Evolutionary conservation across 2,113 vertebrate species (phyloP).

Genomic region (Epinephelus fuscoguttatus): DNA sequence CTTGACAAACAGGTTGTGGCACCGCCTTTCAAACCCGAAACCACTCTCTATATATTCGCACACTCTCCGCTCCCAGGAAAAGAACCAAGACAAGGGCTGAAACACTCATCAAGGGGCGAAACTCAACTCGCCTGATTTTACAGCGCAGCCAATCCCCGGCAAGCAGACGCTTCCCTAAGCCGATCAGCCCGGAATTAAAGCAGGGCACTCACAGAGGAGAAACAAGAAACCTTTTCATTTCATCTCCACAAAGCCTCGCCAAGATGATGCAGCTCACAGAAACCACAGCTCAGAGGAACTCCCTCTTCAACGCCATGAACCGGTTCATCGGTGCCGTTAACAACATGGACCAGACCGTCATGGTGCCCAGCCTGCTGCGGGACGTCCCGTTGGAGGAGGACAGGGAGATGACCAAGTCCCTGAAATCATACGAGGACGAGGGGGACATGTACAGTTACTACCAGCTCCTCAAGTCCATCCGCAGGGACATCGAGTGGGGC

Average conservation of each 20-base stretch:
- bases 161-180: constrained; percentile 46
- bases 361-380: constrained; percentile 96
- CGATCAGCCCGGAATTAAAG: constrained; percentile 61
- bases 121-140: constrained; percentile 30
- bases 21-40: constrained; percentile 63
- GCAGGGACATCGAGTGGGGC: constrained; percentile 96
- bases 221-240: background rate
- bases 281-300: constrained; percentile 92
- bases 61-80: background rate
- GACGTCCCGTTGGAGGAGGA: constrained; percentile 91
- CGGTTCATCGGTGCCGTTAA: constrained; percentile 96
- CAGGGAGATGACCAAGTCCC: constrained; percentile 70
- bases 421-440: constrained; percentile 78
- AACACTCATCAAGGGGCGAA: background rate
- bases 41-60: constrained; percentile 33
- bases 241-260: background rate
- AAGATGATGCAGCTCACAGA: constrained; percentile 87
- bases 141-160: constrained; percentile 48
- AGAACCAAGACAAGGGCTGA: constrained; percentile 17
- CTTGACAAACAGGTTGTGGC: constrained; percentile 76
- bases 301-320: constrained; percentile 97
- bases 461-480: constrained; percentile 95
- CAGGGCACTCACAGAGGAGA: constrained; percentile 20
- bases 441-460: constrained; percentile 97
- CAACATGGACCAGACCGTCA: constrained; percentile 98